Percentiles rank a stretch among this genome's conserved stretches.
Evolutionary conservation across 2,888 invertebrate species (phyloP).

Genomic region (Rhagonycha fulva): DNA sequence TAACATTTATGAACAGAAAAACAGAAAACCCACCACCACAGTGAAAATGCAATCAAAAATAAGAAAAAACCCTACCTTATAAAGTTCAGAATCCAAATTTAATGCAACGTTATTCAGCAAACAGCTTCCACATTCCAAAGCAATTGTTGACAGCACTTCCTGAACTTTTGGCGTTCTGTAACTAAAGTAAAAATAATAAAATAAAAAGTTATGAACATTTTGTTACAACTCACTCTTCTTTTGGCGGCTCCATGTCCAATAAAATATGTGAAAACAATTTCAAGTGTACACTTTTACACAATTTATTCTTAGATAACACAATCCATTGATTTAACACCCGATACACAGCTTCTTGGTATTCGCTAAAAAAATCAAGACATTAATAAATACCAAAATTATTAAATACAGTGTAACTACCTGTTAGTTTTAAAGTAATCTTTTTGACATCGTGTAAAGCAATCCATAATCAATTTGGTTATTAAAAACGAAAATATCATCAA

Average conservation of each 20-base stretch:
- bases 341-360: constrained; percentile 28
- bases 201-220: neutral
- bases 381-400: neutral
- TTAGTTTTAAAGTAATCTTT: constrained; percentile 16
- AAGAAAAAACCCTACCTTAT: constrained; percentile 4
- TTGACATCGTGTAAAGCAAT: constrained; percentile 27
- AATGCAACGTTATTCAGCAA: constrained; percentile 5
- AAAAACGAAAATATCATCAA: constrained; percentile 30
- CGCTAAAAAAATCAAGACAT: constrained; percentile 13
- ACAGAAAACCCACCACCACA: neutral
- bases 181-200: neutral
- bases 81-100: constrained; percentile 1
- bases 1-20: neutral
- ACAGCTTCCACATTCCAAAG: constrained; percentile 2
- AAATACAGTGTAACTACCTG: constrained; percentile 3
- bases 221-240: neutral
- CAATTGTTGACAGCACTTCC: constrained; percentile 1
- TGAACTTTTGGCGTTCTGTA: neutral
- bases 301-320: constrained; percentile 20
- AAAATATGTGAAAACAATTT: constrained; percentile 27
- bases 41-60: neutral
- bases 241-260: constrained; percentile 24
- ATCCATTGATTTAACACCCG: constrained; percentile 29
- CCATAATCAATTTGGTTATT: constrained; percentile 32
- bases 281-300: constrained; percentile 19